Conservation (phyloP, 2,797 vertebrate genomes). For the Amblyopsis hoosieri region DNA sequence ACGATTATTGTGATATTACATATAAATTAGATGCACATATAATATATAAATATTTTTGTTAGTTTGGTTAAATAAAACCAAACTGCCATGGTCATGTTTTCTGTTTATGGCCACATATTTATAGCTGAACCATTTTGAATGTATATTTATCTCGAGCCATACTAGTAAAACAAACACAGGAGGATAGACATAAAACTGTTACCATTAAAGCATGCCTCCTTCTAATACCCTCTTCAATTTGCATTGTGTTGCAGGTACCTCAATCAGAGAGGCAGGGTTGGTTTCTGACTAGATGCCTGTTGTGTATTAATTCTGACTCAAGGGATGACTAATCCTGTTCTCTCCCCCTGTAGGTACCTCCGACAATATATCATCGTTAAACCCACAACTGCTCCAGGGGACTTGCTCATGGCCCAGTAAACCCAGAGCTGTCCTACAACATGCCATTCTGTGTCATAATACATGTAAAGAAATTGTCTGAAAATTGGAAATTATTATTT, state of each 20-base stretch:
- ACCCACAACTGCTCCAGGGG: not conserved
- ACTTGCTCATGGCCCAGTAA: not conserved
- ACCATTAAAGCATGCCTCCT: no score
- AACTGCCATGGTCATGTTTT: constrained; percentile 9
- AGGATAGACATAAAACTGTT: no score
- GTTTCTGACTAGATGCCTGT: no score
- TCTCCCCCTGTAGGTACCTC: not conserved
- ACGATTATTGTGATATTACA: no score
- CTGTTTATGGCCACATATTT: constrained; percentile 11
- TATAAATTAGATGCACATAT: no score
- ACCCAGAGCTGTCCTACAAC: not conserved
- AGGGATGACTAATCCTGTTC: not conserved
- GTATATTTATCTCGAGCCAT: constrained; percentile 34
- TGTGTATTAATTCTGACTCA: no score
- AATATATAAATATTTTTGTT: no score
- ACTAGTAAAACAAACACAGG: constrained; percentile 38
- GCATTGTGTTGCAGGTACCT: no score
- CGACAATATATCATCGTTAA: not conserved
- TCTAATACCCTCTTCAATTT: no score
- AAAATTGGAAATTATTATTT: not conserved
- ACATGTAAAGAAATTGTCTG: not conserved
- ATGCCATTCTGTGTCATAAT: not conserved
- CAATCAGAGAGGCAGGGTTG: no score
- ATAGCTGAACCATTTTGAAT: constrained; percentile 25
- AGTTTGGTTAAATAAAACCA: no score